A percentile compares a stretch with the other conserved stretches of the same genome.
phyloP scores from a whole-genome alignment of 1,140 invertebrate genomes.

The Microplitis mediator region DNA sequence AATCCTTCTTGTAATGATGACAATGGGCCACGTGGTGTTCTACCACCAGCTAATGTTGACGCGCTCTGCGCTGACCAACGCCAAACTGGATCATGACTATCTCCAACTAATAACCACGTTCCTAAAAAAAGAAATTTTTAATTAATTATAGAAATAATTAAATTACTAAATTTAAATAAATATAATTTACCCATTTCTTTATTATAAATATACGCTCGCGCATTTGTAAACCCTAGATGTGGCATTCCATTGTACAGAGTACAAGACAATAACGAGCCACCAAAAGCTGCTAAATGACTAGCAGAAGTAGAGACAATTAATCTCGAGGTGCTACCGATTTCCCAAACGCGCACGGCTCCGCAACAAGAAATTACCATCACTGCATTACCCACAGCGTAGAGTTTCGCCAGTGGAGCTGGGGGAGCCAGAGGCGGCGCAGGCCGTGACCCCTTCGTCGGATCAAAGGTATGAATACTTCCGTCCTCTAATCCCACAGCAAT shows the following conservation, averaged over 20 bases:
- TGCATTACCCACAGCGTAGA: constrained; percentile 54
- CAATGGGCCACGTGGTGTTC: constrained; percentile 50
- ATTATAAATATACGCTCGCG: constrained; percentile 57
- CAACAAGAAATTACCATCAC: constrained; percentile 59
- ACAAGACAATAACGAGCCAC: constrained; percentile 51
- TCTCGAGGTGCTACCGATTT: constrained; percentile 52
- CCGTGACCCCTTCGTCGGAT: constrained; percentile 63
- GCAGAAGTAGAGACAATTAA: constrained; percentile 56
- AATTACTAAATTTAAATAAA: neutral
- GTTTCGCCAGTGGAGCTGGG: constrained; percentile 64
- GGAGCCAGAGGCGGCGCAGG: constrained; percentile 70
- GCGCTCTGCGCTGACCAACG: constrained; percentile 56
- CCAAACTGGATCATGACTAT: constrained; percentile 62
- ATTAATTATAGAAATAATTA: neutral
- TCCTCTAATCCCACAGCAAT: constrained; percentile 71
- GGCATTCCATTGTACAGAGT: constrained; percentile 58
- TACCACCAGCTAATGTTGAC: constrained; percentile 42
- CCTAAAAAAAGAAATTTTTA: constrained; percentile 36
- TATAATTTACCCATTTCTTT: constrained; percentile 55
- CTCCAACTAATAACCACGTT: constrained; percentile 61
- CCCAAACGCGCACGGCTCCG: constrained; percentile 59
- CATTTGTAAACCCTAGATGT: constrained; percentile 57
- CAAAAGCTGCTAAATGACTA: constrained; percentile 53
- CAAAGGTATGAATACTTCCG: constrained; percentile 69
- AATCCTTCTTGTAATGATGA: constrained; percentile 55